These are phyloP conservation scores for Cremastinae sp. DNA, from an alignment of 2,888 invertebrate genomes.

Conservation along the genomic window DNA sequence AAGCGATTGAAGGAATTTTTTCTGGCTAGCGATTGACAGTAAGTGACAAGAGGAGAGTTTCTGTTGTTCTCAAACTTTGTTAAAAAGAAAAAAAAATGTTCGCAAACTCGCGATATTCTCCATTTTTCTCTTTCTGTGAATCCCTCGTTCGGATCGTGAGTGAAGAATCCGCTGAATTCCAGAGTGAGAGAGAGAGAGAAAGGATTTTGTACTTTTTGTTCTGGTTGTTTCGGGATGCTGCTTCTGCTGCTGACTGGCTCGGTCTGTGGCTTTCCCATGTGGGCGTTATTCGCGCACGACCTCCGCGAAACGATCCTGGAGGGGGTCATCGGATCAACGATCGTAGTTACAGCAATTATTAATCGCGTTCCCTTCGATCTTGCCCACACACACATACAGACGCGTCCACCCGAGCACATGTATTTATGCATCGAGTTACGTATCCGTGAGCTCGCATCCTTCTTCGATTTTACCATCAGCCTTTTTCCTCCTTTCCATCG, in stretches of 20 bases:
- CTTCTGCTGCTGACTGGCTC: constrained; percentile 16
- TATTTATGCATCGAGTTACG: constrained; percentile 10
- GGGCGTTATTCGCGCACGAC: constrained; percentile 71
- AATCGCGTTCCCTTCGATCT: constrained; percentile 68
- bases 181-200: constrained; percentile 27
- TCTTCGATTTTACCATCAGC: constrained; percentile 52
- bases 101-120: too few species aligned
- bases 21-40: too few species aligned
- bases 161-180: constrained; percentile 54
- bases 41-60: too few species aligned
- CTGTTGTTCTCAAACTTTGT: too few species aligned
- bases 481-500: constrained; percentile 42
- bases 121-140: neutral
- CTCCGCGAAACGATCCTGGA: constrained; percentile 68
- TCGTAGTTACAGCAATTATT: constrained; percentile 73
- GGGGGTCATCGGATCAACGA: constrained; percentile 75
- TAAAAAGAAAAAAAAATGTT: too few species aligned
- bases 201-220: constrained; percentile 45
- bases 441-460: constrained; percentile 55
- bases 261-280: constrained; percentile 67
- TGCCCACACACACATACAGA: too few species aligned
- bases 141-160: constrained; percentile 57
- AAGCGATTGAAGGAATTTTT: too few species aligned
- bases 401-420: too few species aligned
- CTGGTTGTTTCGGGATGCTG: constrained; percentile 33